Evolutionary conservation across 2,797 vertebrate species (phyloP).

Genomic region (Tangara arthus): DNA sequence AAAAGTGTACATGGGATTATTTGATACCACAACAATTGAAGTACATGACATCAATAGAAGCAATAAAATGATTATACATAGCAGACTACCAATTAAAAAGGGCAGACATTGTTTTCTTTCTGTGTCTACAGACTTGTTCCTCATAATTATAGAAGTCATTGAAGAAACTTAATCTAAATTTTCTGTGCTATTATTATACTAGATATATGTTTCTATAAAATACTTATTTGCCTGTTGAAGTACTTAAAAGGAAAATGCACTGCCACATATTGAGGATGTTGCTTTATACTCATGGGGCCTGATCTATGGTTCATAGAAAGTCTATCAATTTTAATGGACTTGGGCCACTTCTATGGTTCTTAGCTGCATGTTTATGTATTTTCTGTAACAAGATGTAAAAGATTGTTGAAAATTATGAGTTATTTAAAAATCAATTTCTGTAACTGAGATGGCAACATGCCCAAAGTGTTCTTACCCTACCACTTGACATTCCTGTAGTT

Average conservation of each 20-base stretch:
- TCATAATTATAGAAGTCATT: background rate
- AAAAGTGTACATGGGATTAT: background rate
- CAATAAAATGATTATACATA: background rate
- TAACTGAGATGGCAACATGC: background rate
- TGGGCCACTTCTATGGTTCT: background rate
- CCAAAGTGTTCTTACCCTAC: background rate
- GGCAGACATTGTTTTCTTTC: background rate
- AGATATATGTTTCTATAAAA: background rate
- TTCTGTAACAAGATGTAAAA: constrained; percentile 14
- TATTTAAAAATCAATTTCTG: constrained; percentile 33
- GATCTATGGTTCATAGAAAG: background rate
- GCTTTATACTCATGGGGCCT: background rate
- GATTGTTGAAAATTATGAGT: background rate
- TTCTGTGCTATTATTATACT: background rate
- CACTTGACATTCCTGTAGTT: background rate
- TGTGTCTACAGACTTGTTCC: background rate
- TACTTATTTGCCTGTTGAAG: background rate
- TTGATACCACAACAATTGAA: background rate
- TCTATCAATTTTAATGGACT: constrained; percentile 19
- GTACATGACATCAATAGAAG: background rate
- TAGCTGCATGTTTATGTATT: constrained; percentile 21
- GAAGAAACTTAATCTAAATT: background rate
- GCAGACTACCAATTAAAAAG: background rate
- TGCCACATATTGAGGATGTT: background rate
- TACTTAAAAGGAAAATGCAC: background rate